Conservation (phyloP, 1,140 invertebrate species). For the Euura lappo region DNA sequence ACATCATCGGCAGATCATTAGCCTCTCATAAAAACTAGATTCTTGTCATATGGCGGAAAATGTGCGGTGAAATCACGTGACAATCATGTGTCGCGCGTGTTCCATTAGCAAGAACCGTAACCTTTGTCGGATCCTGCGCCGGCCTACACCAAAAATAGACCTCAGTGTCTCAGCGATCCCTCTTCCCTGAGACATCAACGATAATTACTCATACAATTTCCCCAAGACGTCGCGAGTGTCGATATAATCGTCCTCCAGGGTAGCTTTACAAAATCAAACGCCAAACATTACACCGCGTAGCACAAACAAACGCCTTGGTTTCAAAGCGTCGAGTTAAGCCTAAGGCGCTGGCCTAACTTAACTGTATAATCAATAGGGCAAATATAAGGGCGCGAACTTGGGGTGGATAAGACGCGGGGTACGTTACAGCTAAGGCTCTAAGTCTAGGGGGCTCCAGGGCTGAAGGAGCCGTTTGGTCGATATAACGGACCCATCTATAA, state of each 20-base stretch:
- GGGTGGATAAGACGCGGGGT: constrained; percentile 26
- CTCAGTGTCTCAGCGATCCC: background rate
- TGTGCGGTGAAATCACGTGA: constrained; percentile 26
- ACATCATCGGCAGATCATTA: constrained; percentile 33
- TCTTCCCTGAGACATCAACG: too few relatives aligned
- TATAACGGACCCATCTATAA: constrained; percentile 23
- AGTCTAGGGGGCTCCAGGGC: constrained; percentile 10
- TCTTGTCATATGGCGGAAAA: constrained; percentile 20
- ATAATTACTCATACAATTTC: background rate
- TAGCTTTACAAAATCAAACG: constrained; percentile 13
- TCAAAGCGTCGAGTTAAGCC: background rate
- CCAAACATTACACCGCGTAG: constrained; percentile 19
- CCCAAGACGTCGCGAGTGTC: background rate
- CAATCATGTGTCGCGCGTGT: background rate
- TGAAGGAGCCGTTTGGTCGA: constrained; percentile 26
- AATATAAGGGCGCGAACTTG: constrained; percentile 38
- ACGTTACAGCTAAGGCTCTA: constrained; percentile 26
- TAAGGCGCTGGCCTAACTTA: constrained; percentile 32
- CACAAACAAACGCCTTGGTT: constrained; percentile 10
- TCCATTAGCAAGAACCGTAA: constrained; percentile 21
- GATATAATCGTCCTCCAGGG: background rate
- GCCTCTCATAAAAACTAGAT: constrained; percentile 13
- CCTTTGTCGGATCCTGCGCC: background rate
- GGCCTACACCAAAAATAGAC: constrained; percentile 18
- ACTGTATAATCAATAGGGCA: constrained; percentile 42